Evolutionary conservation across 2,113 vertebrate species (phyloP), one percentile per base, ranked within the genome.

Genomic region (Anser brachyrhynchus): DNA sequence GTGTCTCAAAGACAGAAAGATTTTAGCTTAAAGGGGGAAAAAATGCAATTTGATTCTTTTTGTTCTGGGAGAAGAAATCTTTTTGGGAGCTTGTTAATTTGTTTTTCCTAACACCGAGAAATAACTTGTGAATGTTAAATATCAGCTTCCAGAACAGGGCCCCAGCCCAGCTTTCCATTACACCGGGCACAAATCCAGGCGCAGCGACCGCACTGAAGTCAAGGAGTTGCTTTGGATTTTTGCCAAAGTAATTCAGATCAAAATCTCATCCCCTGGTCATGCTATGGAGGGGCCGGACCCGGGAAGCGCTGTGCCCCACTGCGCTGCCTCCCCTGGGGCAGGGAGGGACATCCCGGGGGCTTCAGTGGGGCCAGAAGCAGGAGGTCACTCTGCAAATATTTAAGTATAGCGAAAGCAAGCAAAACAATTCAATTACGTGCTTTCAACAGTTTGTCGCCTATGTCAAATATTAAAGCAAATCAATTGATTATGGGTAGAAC

Each of bases 171-270:
- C 64, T 71, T 78, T 43, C 76, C 72, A 43, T 91, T 67, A 86
- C 62, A 8, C 58, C 1, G 20, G 90, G 84, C 72, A 44, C 13
- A 54, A 69, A 28, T 26, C 90, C 84, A 89, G 76, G 44, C 29
- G 0, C 6, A 51, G 39, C 3, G 44, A 33, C 80, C 4, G 74
- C 20, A 2, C 71, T 66, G n/a, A 29, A 91, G 61, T 44, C 80
- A 23, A 70, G 0, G 29, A 77, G 88, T 86, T 86, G 66, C 62
- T 66, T 62, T 86, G 84, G 84, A 64, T 67, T 37, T 11, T 4
- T 43, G 88, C 93, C 90, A 86, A 57, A 83, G 89, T 23, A 80
- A 86, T 28, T 79, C 76, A 43, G 88, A 86, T 75, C 58, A 25
- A 79, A 79, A 86, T 67, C 91, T 83, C 57, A 37, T 58, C 58